These are phyloP conservation scores for Drosophila anomalata DNA, from an alignment of 2,888 invertebrate genomes.

Conservation along the genomic window DNA sequence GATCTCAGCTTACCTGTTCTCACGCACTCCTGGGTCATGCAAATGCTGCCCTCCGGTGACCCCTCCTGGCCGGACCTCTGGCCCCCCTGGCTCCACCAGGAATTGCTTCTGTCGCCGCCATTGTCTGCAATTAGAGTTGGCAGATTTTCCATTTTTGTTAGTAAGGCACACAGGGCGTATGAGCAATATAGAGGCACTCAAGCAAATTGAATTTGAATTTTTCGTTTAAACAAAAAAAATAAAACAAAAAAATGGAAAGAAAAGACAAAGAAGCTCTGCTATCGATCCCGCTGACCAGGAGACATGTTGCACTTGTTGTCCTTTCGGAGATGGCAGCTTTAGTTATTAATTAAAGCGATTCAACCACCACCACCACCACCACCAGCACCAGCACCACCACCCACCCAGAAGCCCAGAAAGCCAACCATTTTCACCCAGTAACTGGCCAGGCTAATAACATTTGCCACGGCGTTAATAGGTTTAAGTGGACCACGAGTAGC, in stretches of 20 bases:
- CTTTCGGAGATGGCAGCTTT: conserved; percentile 20
- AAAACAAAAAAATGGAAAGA: background rate
- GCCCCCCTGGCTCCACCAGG: conserved; percentile 26
- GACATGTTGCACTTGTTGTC: conserved; percentile 47
- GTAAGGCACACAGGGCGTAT: conserved; percentile 21
- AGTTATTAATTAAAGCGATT: conserved; percentile 55
- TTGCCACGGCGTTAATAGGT: conserved; percentile 47
- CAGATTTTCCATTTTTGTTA: conserved; percentile 13
- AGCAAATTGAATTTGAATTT: conserved; percentile 71
- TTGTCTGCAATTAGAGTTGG: conserved; percentile 60
- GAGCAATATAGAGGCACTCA: conserved; percentile 52
- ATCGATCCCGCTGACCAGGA: conserved; percentile 13
- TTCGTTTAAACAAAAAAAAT: conserved; percentile 45
- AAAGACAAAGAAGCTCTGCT: background rate
- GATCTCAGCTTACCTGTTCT: conserved; percentile 85
- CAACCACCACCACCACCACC: conserved; percentile 7
- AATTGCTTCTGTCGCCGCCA: conserved; percentile 29
- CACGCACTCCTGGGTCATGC: conserved; percentile 87
- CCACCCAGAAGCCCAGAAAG: background rate
- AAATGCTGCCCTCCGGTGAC: conserved; percentile 81
- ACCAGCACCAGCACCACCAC: background rate
- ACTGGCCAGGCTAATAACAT: conserved; percentile 42
- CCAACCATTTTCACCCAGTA: background rate
- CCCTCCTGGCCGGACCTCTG: conserved; percentile 35
- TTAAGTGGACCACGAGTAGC: conserved; percentile 36